Percentiles rank a stretch among this genome's conserved stretches.
Conservation (phyloP, 2,797 vertebrate species). For the Neosilurus mollespiculum region DNA sequence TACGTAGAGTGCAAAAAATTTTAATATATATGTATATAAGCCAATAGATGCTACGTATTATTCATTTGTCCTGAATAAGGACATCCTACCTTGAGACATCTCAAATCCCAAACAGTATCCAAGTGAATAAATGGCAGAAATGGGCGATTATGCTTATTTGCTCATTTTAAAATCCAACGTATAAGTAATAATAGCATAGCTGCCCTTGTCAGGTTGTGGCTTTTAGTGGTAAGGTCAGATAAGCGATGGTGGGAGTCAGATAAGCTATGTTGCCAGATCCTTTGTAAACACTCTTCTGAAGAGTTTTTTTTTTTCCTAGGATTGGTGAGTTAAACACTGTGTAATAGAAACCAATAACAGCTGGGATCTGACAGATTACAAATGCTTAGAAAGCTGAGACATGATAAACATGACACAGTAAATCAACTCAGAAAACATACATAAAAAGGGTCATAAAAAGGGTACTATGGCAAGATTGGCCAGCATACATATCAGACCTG, state of each 20-base stretch:
- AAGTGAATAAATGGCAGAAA: neutral
- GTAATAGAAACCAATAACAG: constrained; percentile 45
- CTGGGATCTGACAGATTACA: constrained; percentile 52
- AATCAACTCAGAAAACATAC: constrained; percentile 16
- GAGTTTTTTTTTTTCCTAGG: constrained; percentile 26
- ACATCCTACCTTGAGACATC: neutral
- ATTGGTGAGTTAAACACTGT: constrained; percentile 47
- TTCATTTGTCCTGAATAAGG: neutral
- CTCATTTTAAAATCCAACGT: neutral
- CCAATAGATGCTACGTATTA: neutral
- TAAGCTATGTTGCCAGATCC: constrained; percentile 46
- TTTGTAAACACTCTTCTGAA: constrained; percentile 55
- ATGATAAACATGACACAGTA: constrained; percentile 42
- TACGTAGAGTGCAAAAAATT: neutral
- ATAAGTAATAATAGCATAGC: constrained; percentile 1
- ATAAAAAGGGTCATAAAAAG: neutral
- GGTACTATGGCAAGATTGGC: constrained; percentile 3
- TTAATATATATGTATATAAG: no score
- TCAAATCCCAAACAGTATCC: neutral
- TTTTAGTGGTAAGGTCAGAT: constrained; percentile 21
- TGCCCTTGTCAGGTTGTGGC: neutral
- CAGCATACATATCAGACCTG: constrained; percentile 25
- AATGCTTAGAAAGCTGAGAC: constrained; percentile 35
- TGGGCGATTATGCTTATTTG: neutral
- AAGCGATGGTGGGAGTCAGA: constrained; percentile 29